Evolutionary conservation across 2,888 invertebrate species (phyloP).

Genomic region (Nebria brevicollis): DNA sequence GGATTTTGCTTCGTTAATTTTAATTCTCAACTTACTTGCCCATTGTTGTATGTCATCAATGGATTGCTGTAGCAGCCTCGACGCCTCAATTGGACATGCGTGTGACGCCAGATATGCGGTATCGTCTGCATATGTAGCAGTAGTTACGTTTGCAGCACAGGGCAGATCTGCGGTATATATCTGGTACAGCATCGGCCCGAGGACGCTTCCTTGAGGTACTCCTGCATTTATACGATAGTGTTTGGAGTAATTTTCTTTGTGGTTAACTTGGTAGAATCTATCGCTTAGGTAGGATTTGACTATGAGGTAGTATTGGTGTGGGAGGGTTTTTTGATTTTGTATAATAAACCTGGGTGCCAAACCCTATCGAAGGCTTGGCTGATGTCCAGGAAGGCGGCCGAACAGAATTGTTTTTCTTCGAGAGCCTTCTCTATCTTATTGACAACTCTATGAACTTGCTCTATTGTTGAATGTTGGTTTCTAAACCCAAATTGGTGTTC

Average conservation of each 20-base stretch:
- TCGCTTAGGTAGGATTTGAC: slow-evolving; percentile 34
- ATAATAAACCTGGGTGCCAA: slow-evolving; percentile 36
- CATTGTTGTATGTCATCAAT: too few relatives aligned
- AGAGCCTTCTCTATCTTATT: slow-evolving; percentile 34
- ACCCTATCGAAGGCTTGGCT: slow-evolving; percentile 45
- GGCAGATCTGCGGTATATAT: slow-evolving; percentile 11
- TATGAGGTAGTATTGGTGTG: slow-evolving; percentile 27
- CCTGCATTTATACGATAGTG: slow-evolving; percentile 16
- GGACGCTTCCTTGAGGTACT: slow-evolving; percentile 24
- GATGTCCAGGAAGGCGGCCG: slow-evolving; percentile 41
- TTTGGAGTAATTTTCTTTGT: slow-evolving; percentile 14
- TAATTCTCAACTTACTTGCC: too few relatives aligned
- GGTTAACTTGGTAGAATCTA: slow-evolving; percentile 43
- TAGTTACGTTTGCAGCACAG: background rate
- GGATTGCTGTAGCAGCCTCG: too few relatives aligned
- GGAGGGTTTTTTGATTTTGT: slow-evolving; percentile 34
- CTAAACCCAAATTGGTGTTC: slow-evolving; percentile 50
- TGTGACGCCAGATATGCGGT: slow-evolving; percentile 2
- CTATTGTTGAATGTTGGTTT: slow-evolving; percentile 48
- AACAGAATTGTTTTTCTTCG: slow-evolving; percentile 48
- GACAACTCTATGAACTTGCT: too few relatives aligned
- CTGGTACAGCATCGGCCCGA: slow-evolving; percentile 3
- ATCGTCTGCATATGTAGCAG: slow-evolving; percentile 8
- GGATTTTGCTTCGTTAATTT: slow-evolving; percentile 5
- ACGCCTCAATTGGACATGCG: background rate